Evolutionary conservation across 2,888 invertebrate genomes (phyloP), one percentile per base, ranked within the genome.

Genomic region (Andrena camellia): DNA sequence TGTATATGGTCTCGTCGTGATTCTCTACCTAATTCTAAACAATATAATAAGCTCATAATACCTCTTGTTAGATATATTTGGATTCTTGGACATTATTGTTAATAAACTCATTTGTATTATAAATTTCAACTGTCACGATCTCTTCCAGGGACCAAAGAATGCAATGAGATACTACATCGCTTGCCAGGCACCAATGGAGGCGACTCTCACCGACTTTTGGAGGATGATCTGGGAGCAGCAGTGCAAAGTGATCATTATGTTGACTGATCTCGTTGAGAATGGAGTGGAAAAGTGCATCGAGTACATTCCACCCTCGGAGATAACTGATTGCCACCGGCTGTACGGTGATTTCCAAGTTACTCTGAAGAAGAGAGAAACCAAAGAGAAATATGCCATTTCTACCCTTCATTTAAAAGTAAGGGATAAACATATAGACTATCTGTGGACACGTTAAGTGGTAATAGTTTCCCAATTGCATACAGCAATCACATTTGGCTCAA

Each of bases 211-310:
- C 42, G 99, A 99, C 94, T 98, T 99, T 94, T 99, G 99, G 99
- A 96, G 98, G 60, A 98, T 99, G 99, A 96, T 98, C 69, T 99
- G 99, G 99, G 98, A 99, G 92, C 98, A 99, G 93, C 98, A 98
- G 94, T 96, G 96, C 17, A 96, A 97, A 89, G 97, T 98, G 57
- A 96, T 99, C 85, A 96, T 99, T 81, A 98, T 98, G 98, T 95
- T 98, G 48, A 98, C 98, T 0, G 97, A 98, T 94, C 96, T 98
- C 81, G 97, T 97, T 91, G 98, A 98, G 94, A 97, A 97, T 90
- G 98, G 98, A 78, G 96, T 97, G 91, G 97, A 98, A 92, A 97
- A 98, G 94, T 98, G 98, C 94, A 97, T 97, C 67, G 97, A 98
- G 93, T 99, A 99, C 93, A 96, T 98, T 54, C 98, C 99, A 29